phyloP scores from a whole-genome alignment of 1,140 invertebrate species.

The honey bee (Apis mellifera) region DNA sequence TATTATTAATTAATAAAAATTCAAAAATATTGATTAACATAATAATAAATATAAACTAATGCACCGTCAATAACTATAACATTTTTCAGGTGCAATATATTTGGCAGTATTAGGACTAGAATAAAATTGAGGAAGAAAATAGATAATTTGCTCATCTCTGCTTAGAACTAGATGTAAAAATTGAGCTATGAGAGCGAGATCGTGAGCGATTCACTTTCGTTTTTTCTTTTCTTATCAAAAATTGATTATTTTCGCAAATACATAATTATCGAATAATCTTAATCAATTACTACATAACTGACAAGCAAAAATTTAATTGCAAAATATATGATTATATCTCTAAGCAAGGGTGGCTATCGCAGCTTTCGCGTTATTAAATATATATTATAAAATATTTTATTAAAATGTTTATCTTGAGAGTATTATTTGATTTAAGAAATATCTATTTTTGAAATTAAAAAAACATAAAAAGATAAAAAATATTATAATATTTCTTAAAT shows the following conservation, averaged over 20 bases:
- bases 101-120: slow-evolving; percentile 24
- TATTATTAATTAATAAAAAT: neutral
- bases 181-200: slow-evolving; percentile 44
- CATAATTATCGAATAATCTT: slow-evolving; percentile 19
- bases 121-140: neutral
- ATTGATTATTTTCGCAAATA: slow-evolving; percentile 63
- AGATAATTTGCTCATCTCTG: slow-evolving; percentile 34
- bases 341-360: slow-evolving; percentile 42
- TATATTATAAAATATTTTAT: neutral
- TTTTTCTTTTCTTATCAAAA: slow-evolving; percentile 53
- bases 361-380: slow-evolving; percentile 11
- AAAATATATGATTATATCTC: slow-evolving; percentile 70
- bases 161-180: slow-evolving; percentile 52
- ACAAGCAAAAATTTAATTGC: slow-evolving; percentile 68
- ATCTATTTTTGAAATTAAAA: neutral
- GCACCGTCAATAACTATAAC: neutral
- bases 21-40: neutral
- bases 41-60: neutral
- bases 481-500: neutral
- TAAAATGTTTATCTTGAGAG: neutral
- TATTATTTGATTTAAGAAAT: neutral
- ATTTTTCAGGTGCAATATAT: slow-evolving; percentile 2
- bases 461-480: neutral
- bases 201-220: slow-evolving; percentile 1
- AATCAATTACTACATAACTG: slow-evolving; percentile 16